A percentile compares a stretch with the other conserved stretches of the same genome.
Conservation (phyloP, 2,888 invertebrate genomes). For the Ophion slaviceki region DNA sequence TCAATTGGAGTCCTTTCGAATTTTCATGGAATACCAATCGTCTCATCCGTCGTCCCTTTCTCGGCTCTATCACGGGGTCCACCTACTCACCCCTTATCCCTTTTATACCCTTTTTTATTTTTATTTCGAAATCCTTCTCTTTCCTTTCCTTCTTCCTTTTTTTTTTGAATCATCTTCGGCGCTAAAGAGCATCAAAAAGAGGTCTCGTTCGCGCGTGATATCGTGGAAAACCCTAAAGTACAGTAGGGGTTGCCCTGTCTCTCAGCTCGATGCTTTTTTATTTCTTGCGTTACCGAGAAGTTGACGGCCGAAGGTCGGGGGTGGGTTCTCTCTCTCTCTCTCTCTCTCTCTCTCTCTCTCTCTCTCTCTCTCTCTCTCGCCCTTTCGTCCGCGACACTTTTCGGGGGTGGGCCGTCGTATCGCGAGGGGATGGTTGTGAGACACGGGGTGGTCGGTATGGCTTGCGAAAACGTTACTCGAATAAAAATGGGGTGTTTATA, state of each 20-base stretch:
- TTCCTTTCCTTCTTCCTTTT: slow-evolving; percentile 12
- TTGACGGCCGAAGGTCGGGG: slow-evolving; percentile 56
- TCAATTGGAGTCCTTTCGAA: slow-evolving; percentile 76
- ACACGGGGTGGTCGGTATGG: slow-evolving; percentile 70
- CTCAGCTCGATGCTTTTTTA: slow-evolving; percentile 28
- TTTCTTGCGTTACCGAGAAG: slow-evolving; percentile 28
- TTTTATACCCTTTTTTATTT: slow-evolving; percentile 27
- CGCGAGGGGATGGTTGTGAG: slow-evolving; percentile 36
- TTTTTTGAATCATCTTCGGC: slow-evolving; percentile 30
- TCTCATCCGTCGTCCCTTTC: slow-evolving; percentile 39
- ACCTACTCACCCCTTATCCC: slow-evolving; percentile 29
- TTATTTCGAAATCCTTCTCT: slow-evolving; percentile 21
- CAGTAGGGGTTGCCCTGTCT: slow-evolving; percentile 70
- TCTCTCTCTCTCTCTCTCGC: background rate
- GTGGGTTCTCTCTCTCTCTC: slow-evolving; percentile 20
- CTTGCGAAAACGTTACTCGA: slow-evolving; percentile 81
- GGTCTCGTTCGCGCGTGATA: slow-evolving; percentile 65
- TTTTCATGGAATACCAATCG: slow-evolving; percentile 78
- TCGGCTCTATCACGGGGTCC: slow-evolving; percentile 36
- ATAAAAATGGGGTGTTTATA: slow-evolving; percentile 84
- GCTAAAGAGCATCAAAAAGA: slow-evolving; percentile 29
- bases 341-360: background rate
- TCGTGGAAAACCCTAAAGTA: slow-evolving; percentile 75
- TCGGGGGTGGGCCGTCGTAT: slow-evolving; percentile 36
- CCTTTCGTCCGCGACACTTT: slow-evolving; percentile 47